Evolutionary conservation across 2,113 vertebrate species (phyloP).

Genomic region (Astur gentilis): DNA sequence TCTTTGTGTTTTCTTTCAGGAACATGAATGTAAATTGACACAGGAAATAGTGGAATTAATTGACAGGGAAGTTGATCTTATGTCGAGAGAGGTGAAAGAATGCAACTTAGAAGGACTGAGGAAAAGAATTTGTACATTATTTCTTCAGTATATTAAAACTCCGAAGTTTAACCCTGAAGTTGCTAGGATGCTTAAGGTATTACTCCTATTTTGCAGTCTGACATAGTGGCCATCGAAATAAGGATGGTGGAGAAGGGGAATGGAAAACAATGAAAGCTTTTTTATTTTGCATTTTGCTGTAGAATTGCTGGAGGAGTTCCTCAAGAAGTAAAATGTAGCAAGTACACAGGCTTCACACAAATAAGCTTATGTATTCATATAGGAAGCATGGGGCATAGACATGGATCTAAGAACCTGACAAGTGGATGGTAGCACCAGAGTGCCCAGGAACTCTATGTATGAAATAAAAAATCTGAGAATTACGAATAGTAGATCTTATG

Average conservation of each 20-base stretch:
- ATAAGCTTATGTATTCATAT: not conserved
- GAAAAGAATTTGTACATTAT: slow-evolving; percentile 88
- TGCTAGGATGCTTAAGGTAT: slow-evolving; percentile 83
- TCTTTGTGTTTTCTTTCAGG: slow-evolving; percentile 65
- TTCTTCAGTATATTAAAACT: slow-evolving; percentile 90
- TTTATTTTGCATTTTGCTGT: not conserved
- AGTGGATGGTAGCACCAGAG: not conserved
- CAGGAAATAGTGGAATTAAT: slow-evolving; percentile 85
- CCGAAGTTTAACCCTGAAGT: slow-evolving; percentile 88
- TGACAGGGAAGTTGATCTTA: slow-evolving; percentile 87
- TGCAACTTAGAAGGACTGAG: slow-evolving; percentile 86
- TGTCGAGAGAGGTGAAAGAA: slow-evolving; percentile 77
- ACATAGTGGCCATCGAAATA: not conserved
- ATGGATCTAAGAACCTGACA: not conserved
- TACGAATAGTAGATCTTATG: not conserved
- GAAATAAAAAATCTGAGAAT: not conserved
- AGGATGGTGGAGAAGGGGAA: not conserved
- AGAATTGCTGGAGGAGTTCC: not conserved
- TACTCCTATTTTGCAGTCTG: not conserved
- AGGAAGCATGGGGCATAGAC: not conserved
- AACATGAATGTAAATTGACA: slow-evolving; percentile 85
- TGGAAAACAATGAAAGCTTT: not conserved
- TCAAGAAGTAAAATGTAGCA: not conserved
- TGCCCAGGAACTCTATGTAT: not conserved
- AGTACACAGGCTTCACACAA: not conserved